Conservation (phyloP, 2,888 invertebrate genomes). For the Drosophila macrospina region DNA sequence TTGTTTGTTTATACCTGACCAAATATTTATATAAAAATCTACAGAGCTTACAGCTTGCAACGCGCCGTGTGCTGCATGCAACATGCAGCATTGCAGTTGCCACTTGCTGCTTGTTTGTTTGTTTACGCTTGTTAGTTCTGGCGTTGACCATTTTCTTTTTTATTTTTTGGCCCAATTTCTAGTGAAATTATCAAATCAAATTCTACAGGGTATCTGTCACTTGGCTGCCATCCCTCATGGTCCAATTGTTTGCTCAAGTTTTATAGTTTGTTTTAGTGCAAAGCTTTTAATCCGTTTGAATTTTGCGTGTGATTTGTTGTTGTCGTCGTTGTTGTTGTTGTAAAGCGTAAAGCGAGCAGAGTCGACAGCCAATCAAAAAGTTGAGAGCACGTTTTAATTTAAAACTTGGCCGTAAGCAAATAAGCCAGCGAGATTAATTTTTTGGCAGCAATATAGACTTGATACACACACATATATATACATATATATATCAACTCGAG, state of each 20-base stretch:
- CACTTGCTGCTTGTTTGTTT: conserved; percentile 23
- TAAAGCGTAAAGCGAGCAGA: background rate
- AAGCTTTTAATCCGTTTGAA: conserved; percentile 62
- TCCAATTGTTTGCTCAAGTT: background rate
- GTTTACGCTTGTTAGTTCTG: conserved; percentile 34
- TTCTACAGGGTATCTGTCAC: conserved; percentile 7
- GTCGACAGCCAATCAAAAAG: conserved; percentile 18
- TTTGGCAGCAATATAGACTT: conserved; percentile 3
- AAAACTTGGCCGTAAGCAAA: conserved; percentile 69
- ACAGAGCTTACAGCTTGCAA: conserved; percentile 8
- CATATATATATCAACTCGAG: conserved; percentile 31
- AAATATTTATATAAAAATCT: conserved; percentile 74
- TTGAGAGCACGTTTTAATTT: conserved; percentile 68
- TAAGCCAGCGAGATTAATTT: conserved; percentile 53
- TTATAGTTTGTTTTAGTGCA: conserved; percentile 29
- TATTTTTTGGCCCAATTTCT: too few relatives aligned
- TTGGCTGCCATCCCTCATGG: background rate
- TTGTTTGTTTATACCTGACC: conserved; percentile 68
- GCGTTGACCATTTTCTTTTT: conserved; percentile 40
- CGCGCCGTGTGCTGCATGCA: background rate
- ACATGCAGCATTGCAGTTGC: background rate
- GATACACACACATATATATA: conserved; percentile 23
- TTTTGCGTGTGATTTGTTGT: conserved; percentile 59
- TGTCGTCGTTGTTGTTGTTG: too few relatives aligned
- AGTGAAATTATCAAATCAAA: too few relatives aligned